A percentile compares a stretch with the other conserved stretches of the same genome.
These are phyloP conservation scores for Cheilinus undulatus DNA, from an alignment of 2,113 vertebrate species.

Conservation along the genomic window DNA sequence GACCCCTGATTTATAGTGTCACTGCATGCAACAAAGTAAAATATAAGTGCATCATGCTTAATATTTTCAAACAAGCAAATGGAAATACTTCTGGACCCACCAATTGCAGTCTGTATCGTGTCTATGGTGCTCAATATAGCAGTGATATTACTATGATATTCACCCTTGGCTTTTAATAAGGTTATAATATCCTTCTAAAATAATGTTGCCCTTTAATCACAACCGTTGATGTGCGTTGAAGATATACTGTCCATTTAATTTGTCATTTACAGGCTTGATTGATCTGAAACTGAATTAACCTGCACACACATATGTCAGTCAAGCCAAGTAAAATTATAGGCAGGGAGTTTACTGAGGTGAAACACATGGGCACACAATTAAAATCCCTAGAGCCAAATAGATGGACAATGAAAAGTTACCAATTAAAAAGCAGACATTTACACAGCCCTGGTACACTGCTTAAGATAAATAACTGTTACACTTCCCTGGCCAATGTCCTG, in stretches of 20 bases:
- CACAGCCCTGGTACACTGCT: slow-evolving; percentile 13
- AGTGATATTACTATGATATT: background rate
- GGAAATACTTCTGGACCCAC: background rate
- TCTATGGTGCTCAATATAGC: background rate
- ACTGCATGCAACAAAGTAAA: no score
- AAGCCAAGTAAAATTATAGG: slow-evolving; percentile 43
- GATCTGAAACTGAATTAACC: slow-evolving; percentile 58
- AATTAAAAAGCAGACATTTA: slow-evolving; percentile 59
- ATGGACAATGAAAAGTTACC: slow-evolving; percentile 50
- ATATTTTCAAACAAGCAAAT: no score
- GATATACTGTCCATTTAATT: slow-evolving; percentile 39
- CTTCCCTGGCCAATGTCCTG: slow-evolving; percentile 27
- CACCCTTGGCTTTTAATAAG: background rate
- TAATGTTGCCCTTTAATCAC: slow-evolving; percentile 18
- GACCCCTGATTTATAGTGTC: no score
- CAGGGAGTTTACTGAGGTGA: slow-evolving; percentile 24
- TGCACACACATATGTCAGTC: slow-evolving; percentile 31
- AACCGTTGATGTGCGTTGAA: background rate
- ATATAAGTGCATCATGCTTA: no score
- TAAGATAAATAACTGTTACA: slow-evolving; percentile 34
- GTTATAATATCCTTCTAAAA: slow-evolving; percentile 7
- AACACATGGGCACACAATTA: slow-evolving; percentile 42
- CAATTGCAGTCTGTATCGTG: background rate
- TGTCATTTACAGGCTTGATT: slow-evolving; percentile 39
- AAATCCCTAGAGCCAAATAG: slow-evolving; percentile 29